phyloP scores from a whole-genome alignment of 2,888 invertebrate species.

The Bugulina stolonifera region DNA sequence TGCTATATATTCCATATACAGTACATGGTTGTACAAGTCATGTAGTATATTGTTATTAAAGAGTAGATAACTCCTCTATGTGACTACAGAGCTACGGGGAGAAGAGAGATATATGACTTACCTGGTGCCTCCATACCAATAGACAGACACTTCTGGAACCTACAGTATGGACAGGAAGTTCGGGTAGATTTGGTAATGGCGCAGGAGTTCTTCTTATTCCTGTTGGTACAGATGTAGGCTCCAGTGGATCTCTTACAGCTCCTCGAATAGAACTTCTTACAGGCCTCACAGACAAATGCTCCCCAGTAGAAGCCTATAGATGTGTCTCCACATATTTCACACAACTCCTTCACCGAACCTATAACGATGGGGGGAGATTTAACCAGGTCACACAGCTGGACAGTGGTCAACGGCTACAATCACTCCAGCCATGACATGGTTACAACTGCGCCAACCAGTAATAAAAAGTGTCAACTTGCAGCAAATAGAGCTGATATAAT shows the following conservation, averaged over 20 bases:
- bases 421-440: too few relatives aligned
- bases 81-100: too few relatives aligned
- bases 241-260: conserved; percentile 43
- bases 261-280: conserved; percentile 52
- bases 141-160: conserved; percentile 47
- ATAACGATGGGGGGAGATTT: too few relatives aligned
- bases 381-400: too few relatives aligned
- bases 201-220: conserved; percentile 37
- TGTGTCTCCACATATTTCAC: conserved; percentile 48
- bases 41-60: too few relatives aligned
- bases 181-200: conserved; percentile 48
- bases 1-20: too few relatives aligned
- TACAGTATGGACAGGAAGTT: conserved; percentile 50
- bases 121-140: conserved; percentile 51
- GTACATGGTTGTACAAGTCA: too few relatives aligned
- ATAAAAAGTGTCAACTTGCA: too few relatives aligned
- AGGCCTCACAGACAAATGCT: conserved; percentile 51
- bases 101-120: conserved; percentile 29
- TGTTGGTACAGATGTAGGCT: conserved; percentile 43
- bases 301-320: conserved; percentile 51
- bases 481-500: too few relatives aligned
- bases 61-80: too few relatives aligned
- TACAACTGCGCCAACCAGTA: too few relatives aligned
- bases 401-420: too few relatives aligned
- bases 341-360: conserved; percentile 29